Conservation (phyloP, 2,888 invertebrate species). For the Caenorhabditis macrosperma region DNA sequence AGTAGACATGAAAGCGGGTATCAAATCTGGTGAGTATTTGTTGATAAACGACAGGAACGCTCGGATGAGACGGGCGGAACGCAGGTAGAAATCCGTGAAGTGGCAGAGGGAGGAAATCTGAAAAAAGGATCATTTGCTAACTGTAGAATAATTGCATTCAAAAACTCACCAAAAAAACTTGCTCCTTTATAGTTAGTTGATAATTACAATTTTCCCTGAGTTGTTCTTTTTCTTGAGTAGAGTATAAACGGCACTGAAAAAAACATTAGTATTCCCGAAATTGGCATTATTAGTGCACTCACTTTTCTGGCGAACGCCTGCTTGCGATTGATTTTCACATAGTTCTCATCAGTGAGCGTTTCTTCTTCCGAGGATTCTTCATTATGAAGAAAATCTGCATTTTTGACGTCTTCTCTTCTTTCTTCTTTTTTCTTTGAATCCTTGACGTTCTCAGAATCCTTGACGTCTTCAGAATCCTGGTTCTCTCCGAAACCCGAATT, state of each 20-base stretch:
- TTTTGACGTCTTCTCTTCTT: no score
- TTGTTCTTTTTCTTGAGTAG: neutral
- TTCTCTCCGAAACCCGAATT: no score
- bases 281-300: neutral
- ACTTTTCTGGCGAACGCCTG: neutral
- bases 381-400: no score
- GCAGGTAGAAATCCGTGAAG: constrained; percentile 6
- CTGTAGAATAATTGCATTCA: neutral
- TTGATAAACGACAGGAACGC: neutral
- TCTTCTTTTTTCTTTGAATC: neutral
- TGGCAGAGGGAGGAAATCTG: constrained; percentile 18
- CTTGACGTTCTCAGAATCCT: no score
- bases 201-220: neutral
- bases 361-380: no score
- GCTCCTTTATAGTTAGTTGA: neutral
- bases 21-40: neutral
- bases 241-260: constrained; percentile 19
- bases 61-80: constrained; percentile 10
- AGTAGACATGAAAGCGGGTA: constrained; percentile 13
- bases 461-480: neutral
- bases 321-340: neutral
- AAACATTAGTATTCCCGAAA: neutral
- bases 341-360: neutral
- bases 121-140: neutral
- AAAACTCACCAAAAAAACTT: constrained; percentile 9